Percentiles rank a stretch among this genome's conserved stretches.
phyloP scores from a whole-genome alignment of 2,888 invertebrate genomes.

The Aplocera efformata region DNA sequence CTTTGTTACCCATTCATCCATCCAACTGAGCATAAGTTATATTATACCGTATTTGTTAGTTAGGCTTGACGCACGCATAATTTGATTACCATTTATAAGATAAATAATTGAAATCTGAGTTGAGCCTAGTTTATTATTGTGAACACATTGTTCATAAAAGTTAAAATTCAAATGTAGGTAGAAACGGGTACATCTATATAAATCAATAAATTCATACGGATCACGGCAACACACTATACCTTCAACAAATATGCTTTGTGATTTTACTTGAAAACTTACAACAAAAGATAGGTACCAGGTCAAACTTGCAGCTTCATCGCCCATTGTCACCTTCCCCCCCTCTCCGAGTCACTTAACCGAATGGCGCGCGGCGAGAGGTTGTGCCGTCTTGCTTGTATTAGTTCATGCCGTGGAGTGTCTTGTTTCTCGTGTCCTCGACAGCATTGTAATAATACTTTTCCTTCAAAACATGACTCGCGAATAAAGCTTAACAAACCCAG shows the following conservation, averaged over 20 bases:
- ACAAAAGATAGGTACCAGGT: conserved; percentile 53
- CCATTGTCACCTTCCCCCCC: conserved; percentile 57
- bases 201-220: no score
- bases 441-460: conserved; percentile 39
- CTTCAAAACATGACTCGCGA: conserved; percentile 53
- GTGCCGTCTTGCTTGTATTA: conserved; percentile 49
- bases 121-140: no score
- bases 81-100: no score
- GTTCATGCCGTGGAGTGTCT: conserved; percentile 56
- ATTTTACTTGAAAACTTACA: conserved; percentile 19
- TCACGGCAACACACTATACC: not conserved
- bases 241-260: conserved; percentile 7
- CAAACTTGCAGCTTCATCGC: conserved; percentile 58
- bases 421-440: conserved; percentile 64
- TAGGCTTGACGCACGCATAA: no score
- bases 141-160: no score
- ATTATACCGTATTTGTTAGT: no score
- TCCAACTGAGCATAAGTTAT: no score
- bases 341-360: conserved; percentile 51
- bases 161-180: no score
- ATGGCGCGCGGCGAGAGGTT: conserved; percentile 69
- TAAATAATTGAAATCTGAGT: no score
- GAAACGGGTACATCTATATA: no score
- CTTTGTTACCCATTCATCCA: no score
- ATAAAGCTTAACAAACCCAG: conserved; percentile 37